Base-by-base conservation (phyloP, 2,797 vertebrate genomes). In the Poliocrania exsul region DNA sequence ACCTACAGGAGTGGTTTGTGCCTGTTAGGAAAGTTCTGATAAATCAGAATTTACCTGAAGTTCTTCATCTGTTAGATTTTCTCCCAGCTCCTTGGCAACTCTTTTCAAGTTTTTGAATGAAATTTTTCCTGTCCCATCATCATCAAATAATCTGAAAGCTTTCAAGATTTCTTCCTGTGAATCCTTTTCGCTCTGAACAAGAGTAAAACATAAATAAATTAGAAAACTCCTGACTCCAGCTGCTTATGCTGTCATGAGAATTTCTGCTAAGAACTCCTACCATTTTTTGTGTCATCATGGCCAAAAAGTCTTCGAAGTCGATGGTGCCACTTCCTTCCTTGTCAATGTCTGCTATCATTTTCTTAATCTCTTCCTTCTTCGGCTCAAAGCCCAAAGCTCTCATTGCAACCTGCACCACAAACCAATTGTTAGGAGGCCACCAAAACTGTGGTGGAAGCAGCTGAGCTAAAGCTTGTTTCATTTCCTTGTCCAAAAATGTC, bases 291-390 rank as follows among this genome's bases (percentile, higher is more conserved):
- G 98, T 98, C 98, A 99, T 99, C 97, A 99, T 98, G 86, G 97
- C 96, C 90, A 99, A 97, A 96, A 99, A 99, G 58, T 99, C 99
- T 82, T 97, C 98, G 53, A 99, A 99, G 93, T 98, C 97, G 88
- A 99, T 98, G 37, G 97, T 98, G 70, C 98, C 98, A 4, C 97
- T 98, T 84, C 98, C 98, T 53, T 98, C 99, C 95, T 98, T 99
- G 92, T 99, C 98, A 28, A 99, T 97, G 86, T 99, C 99, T 81
- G 98, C 97, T 86, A 99, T 98, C 98, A 99, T 98, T 95, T 99
- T 99, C 96, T 98, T 99, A 75, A 99, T 98, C 95, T 99, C 99
- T 90, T 99, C 99, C 93, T 99, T 99, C 98, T 99, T 99, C 42
- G 99, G 99, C 93, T 99, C 99, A 98, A 99, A 99, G 49, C 99